Conservation (phyloP, 2,888 invertebrate genomes). For the Troilus luridus region DNA sequence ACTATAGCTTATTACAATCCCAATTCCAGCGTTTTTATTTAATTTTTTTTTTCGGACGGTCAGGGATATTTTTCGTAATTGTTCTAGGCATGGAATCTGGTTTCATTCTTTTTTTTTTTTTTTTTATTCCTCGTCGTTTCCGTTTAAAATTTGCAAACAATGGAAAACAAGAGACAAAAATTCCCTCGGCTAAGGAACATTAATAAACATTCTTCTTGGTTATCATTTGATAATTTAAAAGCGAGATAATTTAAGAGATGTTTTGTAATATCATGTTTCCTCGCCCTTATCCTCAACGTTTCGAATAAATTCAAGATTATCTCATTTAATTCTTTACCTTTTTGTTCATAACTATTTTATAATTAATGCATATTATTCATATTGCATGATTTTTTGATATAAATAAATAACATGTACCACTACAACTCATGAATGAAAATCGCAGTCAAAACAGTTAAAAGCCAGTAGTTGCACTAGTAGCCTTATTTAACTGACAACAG, state of each 20-base stretch:
- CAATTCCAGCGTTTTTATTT: no score
- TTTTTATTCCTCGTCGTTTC: neutral
- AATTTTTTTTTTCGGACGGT: no score
- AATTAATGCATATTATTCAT: no score
- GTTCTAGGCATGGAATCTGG: neutral
- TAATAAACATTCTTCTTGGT: neutral
- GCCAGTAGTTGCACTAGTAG: no score
- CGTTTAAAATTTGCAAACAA: neutral
- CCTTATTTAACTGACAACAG: no score
- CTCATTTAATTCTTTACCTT: neutral
- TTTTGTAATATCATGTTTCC: neutral
- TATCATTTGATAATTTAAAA: no score
- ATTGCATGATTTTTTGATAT: no score
- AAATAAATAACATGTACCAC: no score
- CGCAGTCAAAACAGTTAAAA: no score
- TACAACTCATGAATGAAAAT: no score
- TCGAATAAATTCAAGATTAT: neutral
- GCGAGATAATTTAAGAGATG: neutral
- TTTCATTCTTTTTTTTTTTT: neutral
- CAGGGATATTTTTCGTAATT: neutral
- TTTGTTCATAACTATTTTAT: neutral
- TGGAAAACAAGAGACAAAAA: neutral
- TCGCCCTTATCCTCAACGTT: neutral
- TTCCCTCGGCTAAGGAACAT: neutral
- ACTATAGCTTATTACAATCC: no score